Conservation (phyloP, 2,888 invertebrate genomes). For the Drosophila ustulata region DNA sequence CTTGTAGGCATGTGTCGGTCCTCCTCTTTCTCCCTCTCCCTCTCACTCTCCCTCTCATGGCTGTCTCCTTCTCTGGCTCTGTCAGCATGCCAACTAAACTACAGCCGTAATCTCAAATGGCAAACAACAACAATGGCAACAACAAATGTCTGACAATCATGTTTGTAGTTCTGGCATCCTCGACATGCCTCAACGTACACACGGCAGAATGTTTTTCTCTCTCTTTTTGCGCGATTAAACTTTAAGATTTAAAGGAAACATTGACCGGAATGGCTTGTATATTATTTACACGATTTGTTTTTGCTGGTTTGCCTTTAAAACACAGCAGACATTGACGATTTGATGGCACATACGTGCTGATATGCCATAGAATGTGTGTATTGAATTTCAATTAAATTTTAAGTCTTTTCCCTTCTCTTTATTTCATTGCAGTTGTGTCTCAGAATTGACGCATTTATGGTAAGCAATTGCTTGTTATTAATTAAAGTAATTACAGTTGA, state of each 20-base stretch:
- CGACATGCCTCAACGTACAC: conserved; percentile 47
- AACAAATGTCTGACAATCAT: conserved; percentile 57
- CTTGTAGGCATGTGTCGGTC: conserved; percentile 71
- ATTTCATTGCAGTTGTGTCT: conserved; percentile 27
- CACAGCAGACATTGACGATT: conserved; percentile 3
- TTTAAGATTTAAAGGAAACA: conserved; percentile 60
- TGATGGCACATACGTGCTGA: not conserved
- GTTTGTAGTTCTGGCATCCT: conserved; percentile 46
- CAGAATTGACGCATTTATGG: not conserved
- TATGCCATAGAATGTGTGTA: not conserved
- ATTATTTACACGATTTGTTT: conserved; percentile 10
- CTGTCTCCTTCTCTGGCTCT: not conserved
- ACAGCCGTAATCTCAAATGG: conserved; percentile 76
- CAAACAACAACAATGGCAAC: conserved; percentile 44
- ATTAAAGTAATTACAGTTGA: not conserved
- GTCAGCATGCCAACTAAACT: conserved; percentile 73
- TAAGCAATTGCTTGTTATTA: conserved; percentile 11
- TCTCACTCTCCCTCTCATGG: conserved; percentile 19
- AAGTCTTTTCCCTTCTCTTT: conserved; percentile 4
- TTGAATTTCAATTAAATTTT: conserved; percentile 4
- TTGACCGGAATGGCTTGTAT: conserved; percentile 33
- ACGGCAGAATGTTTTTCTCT: not conserved
- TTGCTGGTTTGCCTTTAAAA: conserved; percentile 15
- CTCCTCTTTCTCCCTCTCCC: conserved; percentile 16
- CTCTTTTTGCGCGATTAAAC: conserved; percentile 47